Evolutionary conservation across 2,888 invertebrate species (phyloP), one percentile per base, ranked within the genome.

Genomic region (Pyrrhia umbra): DNA sequence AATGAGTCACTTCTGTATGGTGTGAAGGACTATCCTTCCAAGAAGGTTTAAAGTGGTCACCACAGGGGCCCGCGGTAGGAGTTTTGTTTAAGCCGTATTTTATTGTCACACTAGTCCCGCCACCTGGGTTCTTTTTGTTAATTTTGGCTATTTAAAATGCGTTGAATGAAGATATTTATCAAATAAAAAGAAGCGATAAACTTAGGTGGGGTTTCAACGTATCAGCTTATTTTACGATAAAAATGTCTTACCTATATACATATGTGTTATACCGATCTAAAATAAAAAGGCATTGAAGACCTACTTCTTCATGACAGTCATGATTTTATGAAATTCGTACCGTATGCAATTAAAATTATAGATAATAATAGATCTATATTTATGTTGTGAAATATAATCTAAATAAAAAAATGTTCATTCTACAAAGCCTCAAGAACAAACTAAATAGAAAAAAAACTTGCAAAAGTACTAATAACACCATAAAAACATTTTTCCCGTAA

Each of bases 11-110:
- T 85, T 85, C 80, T 81, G 76, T 74, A 55, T 54, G 47, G 58
- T 72, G 64, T 59, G 34, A 68, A 66, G 68, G 74, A 61, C 55
- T 67, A 52, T 74, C 82, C 76, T 91, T 92, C 92, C 77, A 23
- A 84, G 92, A 92, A 92, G 86, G 85, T 63, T 62, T 69, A 63
- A 64, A 82, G 79, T 83, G 83, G 85, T 76, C 91, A 83, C 88
- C 79, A 84, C 91, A 85, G 91, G 92, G 82, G 85, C 76, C 76
- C 73, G 68, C 77, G 52, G 77, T 79, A 72, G 77, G 76, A 68
- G 78, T 81, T 80, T 82, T 85, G 84, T 83, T 79, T 80, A 79
- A 81, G 66, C 76, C 75, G 77, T 79, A 80, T 79, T 85, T 86
- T 83, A 86, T 84, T 80, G 84, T 85, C 81, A 85, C 88, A 84